Percentiles rank a stretch among this genome's conserved stretches.
Evolutionary conservation across 2,888 invertebrate species (phyloP).

Genomic region (Eremobia ochroleuca): DNA sequence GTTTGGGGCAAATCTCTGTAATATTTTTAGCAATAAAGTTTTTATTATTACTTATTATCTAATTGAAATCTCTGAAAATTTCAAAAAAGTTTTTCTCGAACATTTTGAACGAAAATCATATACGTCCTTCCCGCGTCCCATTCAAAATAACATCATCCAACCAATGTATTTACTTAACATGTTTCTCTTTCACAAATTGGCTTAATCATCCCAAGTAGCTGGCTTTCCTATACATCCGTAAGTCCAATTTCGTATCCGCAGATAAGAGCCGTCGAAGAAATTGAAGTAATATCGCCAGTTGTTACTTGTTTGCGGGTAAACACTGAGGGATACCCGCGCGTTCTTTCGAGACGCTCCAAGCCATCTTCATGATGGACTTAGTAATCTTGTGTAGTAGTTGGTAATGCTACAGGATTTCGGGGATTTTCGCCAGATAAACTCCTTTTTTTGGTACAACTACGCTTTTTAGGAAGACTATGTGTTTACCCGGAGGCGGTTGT

Average conservation of each 20-base stretch:
- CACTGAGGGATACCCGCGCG: constrained; percentile 71
- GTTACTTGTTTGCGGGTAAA: constrained; percentile 81
- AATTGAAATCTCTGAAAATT: too few relatives aligned
- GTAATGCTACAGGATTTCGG: constrained; percentile 67
- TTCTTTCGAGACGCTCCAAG: constrained; percentile 66
- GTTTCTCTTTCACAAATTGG: neutral
- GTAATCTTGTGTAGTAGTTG: constrained; percentile 76
- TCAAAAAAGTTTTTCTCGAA: too few relatives aligned
- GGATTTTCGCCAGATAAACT: constrained; percentile 68
- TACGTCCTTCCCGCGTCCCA: neutral
- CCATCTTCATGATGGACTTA: constrained; percentile 77
- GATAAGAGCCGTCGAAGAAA: constrained; percentile 83
- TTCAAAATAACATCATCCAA: neutral
- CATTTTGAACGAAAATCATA: too few relatives aligned
- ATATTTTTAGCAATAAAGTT: too few relatives aligned
- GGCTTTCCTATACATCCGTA: constrained; percentile 51
- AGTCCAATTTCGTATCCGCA: constrained; percentile 70
- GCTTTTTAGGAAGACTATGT: constrained; percentile 54
- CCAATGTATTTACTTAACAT: neutral
- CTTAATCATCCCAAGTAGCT: constrained; percentile 15
- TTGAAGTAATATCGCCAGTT: constrained; percentile 83
- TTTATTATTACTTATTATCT: too few relatives aligned
- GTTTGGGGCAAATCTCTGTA: too few relatives aligned
- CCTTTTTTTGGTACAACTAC: constrained; percentile 64
- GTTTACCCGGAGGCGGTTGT: constrained; percentile 14